Evolutionary conservation across 2,113 vertebrate genomes (phyloP).

Genomic region (Gymnogyps californianus): DNA sequence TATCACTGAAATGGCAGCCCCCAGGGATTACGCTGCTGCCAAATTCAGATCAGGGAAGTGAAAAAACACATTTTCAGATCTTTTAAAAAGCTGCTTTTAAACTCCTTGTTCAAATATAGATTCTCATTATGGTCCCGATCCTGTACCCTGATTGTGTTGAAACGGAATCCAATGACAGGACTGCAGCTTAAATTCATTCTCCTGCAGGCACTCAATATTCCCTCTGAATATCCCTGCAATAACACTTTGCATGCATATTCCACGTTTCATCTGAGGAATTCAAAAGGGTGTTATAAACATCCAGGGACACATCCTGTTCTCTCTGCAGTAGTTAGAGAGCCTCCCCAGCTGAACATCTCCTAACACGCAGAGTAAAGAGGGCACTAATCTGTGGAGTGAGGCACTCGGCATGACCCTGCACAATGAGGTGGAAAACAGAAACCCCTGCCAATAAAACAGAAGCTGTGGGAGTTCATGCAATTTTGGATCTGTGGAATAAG

Average conservation of each 20-base stretch:
- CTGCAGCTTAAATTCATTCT: not conserved
- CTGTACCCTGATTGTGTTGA: not conserved
- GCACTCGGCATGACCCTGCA: not conserved
- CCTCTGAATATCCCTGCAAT: not conserved
- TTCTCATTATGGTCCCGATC: not conserved
- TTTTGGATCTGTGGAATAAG: not conserved
- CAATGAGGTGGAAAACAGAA: constrained; percentile 33
- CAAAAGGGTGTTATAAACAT: not conserved
- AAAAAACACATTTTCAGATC: constrained; percentile 1
- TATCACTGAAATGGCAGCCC: constrained; percentile 28
- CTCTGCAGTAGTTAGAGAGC: not conserved
- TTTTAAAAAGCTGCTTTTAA: not conserved
- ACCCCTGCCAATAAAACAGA: not conserved
- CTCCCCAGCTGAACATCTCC: not conserved
- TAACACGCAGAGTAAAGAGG: not conserved
- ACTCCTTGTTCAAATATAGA: not conserved
- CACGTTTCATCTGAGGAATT: not conserved
- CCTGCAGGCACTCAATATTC: not conserved
- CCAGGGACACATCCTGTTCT: not conserved
- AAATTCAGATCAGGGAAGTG: constrained; percentile 11
- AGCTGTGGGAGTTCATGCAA: constrained; percentile 12
- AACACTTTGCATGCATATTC: not conserved
- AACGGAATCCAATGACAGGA: not conserved
- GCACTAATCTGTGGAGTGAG: not conserved
- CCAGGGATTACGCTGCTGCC: constrained; percentile 3